Base-by-base conservation (phyloP, 1,140 invertebrate species). In the Drosophila prosaltans region DNA sequence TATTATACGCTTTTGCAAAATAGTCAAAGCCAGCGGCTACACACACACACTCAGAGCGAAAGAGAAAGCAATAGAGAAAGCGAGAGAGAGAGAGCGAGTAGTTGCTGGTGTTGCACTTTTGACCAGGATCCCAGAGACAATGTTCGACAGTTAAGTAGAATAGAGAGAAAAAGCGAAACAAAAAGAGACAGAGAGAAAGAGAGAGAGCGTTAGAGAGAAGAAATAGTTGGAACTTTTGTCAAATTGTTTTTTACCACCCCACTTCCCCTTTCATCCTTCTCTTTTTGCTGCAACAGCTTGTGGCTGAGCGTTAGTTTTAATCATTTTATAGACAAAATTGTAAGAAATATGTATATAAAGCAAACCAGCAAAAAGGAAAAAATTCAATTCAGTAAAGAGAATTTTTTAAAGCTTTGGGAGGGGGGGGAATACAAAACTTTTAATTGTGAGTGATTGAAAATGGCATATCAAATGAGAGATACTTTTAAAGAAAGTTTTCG, bases 1-100 rank as follows among this genome's bases (percentile, higher is more conserved):
- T 86, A 86, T 86, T 85, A 85, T 85, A 80, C 82, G 81, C 82
- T 85, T 81, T 85, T 77, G 82, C 73, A 78, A 85, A 85, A 85
- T 81, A 85, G 78, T 85, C 83, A 73, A 59, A 65, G 79, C 79
- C 72, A 78, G 71, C 65, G 78, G 78, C 66, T 48, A 54, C 60
- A 59, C 21, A n/a, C 41, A 36, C 7, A 40, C 8, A 51, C 45
- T 39, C 16, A 65, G 11, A 24, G 51, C 8, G 32, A 36, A 36
- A 36, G 32, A 36, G 32, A 36, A 7, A 36, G 32, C 32, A 6
- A 36, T 36, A 36, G 32, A 6, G 32, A 36, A 36, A 36, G n/a
- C 39, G 9, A 58, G n/a, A 45, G 9, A 58, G 11, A 51, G 48
- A 40, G 45, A 63, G 32, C 30, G 65, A 65, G 57, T 72, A 69